Conservation (phyloP, 2,797 vertebrate species). For the Sparus aurata region DNA sequence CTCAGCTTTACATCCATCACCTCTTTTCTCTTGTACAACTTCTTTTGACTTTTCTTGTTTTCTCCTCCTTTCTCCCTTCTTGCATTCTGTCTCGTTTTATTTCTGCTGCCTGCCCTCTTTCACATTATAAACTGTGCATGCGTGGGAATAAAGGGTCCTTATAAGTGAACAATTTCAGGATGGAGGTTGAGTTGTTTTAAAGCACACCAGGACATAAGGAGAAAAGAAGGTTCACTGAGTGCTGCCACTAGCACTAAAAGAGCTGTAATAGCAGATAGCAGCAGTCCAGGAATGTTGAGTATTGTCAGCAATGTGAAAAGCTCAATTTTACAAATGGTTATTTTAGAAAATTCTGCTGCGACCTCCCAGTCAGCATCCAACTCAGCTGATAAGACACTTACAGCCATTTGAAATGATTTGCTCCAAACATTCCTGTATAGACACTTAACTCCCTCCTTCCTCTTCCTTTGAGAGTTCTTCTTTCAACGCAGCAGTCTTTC, state of each 20-base stretch:
- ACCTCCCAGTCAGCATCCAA: conserved; percentile 36
- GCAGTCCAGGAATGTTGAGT: conserved; percentile 14
- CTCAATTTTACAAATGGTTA: conserved; percentile 38
- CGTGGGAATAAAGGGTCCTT: neutral
- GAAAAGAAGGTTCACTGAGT: conserved; percentile 41
- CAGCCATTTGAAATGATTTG: conserved; percentile 48
- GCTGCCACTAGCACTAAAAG: conserved; percentile 15
- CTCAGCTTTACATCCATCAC: conserved; percentile 58
- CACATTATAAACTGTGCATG: neutral
- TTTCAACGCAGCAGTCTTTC: conserved; percentile 53
- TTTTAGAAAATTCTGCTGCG: conserved; percentile 38
- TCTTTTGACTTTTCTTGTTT: conserved; percentile 28
- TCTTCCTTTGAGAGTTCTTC: conserved; percentile 33
- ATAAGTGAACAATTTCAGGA: neutral
- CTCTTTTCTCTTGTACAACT: conserved; percentile 30
- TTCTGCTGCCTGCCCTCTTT: conserved; percentile 5
- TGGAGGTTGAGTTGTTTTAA: conserved; percentile 29
- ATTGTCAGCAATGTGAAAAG: conserved; percentile 35
- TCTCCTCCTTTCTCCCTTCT: conserved; percentile 23
- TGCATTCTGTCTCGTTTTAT: conserved; percentile 31
- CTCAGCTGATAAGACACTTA: conserved; percentile 40
- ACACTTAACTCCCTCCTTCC: conserved; percentile 32
- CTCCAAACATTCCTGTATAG: conserved; percentile 33
- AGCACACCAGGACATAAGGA: conserved; percentile 19
- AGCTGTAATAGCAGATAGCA: conserved; percentile 20